Base-by-base conservation (phyloP, 2,888 invertebrate species). In the Caenorhabditis sp. region DNA sequence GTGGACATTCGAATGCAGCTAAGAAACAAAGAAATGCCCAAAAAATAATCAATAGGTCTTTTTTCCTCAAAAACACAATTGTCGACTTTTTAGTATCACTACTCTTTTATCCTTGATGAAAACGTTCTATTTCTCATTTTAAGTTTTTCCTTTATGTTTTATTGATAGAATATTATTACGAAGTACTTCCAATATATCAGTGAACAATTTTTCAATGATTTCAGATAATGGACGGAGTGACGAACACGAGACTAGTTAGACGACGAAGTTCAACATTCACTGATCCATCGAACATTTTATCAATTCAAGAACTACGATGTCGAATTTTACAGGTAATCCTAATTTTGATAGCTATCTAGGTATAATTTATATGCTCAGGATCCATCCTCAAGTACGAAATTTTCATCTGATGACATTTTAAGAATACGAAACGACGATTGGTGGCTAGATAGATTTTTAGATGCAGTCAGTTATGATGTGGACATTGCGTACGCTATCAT, bases 401-500 rank as follows among this genome's bases (percentile, higher is more conserved):
- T 69, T 58, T 53, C 66, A 12, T 26, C 59, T 1, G 67, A 70
- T 10, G 84, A 84, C 21, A 57, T 73, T 10, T 57, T 67, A 36
- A 65, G 83, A 17, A 72, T 82, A 31, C 64, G 78, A 36, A 66
- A 76, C 23, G 83, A 83, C 20, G 82, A 82, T 57, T 84, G 82
- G 83, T 84, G 78, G 83, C 60, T 83, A 10, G 62, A 70, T 1
- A 36, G 66, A 49, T 83, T 83, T 56, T 53, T 83, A 0, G 50
- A 59, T 12, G 75, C 79, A 21, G 77, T 79, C 26, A 70, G 80
- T 23, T 67, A 76, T 25, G 86, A 86, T 63, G 70, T 84, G 8
- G 86, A 86, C 63, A 76, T 84, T n/a, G 77, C 83, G 0, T 63
- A 77, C 26, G 81, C 84, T 0, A 81, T 82, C 17, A 71, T 84